Base-by-base conservation (phyloP, 2,888 invertebrate species). In the Agrochola lota region DNA sequence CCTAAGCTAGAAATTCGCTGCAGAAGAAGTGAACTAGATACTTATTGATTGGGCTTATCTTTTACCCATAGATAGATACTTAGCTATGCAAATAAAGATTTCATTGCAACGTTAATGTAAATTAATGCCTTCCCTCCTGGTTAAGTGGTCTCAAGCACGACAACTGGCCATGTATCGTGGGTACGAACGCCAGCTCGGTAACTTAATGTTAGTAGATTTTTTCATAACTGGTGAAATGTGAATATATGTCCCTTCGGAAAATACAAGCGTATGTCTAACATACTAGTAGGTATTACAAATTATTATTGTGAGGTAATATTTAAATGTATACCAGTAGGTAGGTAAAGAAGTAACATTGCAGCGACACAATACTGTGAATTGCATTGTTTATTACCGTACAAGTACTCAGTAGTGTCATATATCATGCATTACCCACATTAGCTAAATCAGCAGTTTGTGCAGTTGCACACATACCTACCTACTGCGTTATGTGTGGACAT, bases 341-440 rank as follows among this genome's bases (percentile, higher is more conserved):
- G 83, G 86, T 85, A 85, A 26, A 75, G 23, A 30, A 63, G 30
- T 52, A 49, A 63, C 55, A 75, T 83, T 85, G 81, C 85, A 84
- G 84, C 78, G 89, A 88, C 91, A 91, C 90, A 92, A 90, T 94
- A 93, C 93, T 87, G 90, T 91, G 93, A 94, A 93, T 89, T 84
- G 88, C 85, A 90, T 91, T 91, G 91, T 89, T 88, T 85, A 84
- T 85, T 85, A 85, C 82, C 78, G 77, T 79, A 78, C 78, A 88
- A 87, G 85, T 84, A 77, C 63, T 71, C 57, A 87, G 83, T 63
- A 75, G 85, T 89, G 90, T 91, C 90, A 90, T 90, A 81, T 94
- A 89, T 80, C 90, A 90, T 92, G 80, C 90, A 91, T 93, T 93
- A 89, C 92, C 83, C 85, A 83, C 89, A 91, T 92, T 93, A 90